A percentile compares a stretch with the other conserved stretches of the same genome.
phyloP scores from a whole-genome alignment of 2,888 invertebrate genomes.

The Melolontha melolontha region DNA sequence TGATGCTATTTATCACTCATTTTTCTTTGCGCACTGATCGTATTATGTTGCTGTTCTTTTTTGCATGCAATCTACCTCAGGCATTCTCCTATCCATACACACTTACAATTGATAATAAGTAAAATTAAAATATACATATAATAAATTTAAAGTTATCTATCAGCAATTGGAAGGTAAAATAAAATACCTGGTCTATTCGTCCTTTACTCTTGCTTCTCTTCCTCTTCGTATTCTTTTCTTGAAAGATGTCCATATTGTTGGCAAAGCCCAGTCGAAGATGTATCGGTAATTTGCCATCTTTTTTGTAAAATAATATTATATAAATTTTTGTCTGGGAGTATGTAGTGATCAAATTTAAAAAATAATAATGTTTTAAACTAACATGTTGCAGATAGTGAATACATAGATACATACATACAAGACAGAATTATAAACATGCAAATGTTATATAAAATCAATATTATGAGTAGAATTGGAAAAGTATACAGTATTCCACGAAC shows the following conservation, averaged over 20 bases:
- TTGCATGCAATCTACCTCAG: conserved; percentile 23
- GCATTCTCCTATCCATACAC: conserved; percentile 17
- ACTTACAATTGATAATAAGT: conserved; percentile 31
- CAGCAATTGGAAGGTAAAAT: conserved; percentile 48
- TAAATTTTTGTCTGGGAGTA: not conserved
- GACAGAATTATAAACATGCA: too few relatives aligned
- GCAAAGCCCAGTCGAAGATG: conserved; percentile 62
- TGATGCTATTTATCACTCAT: not conserved
- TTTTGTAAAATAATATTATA: conserved; percentile 40
- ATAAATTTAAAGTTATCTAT: conserved; percentile 33
- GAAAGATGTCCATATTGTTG: conserved; percentile 53
- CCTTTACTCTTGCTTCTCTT: conserved; percentile 65
- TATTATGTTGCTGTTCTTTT: conserved; percentile 8
- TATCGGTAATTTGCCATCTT: conserved; percentile 63
- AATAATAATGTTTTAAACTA: too few relatives aligned
- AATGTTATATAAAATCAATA: too few relatives aligned
- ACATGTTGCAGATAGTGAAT: too few relatives aligned
- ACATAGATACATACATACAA: too few relatives aligned
- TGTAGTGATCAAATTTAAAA: not conserved
- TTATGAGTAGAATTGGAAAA: too few relatives aligned
- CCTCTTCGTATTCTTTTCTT: conserved; percentile 57
- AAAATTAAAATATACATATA: conserved; percentile 41
- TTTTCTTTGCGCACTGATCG: conserved; percentile 6
- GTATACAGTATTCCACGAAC: too few relatives aligned
- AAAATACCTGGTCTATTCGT: conserved; percentile 66